These are phyloP conservation scores for Calcarius lapponicus DNA, from an alignment of 2,797 vertebrate genomes.

Conservation along the genomic window DNA sequence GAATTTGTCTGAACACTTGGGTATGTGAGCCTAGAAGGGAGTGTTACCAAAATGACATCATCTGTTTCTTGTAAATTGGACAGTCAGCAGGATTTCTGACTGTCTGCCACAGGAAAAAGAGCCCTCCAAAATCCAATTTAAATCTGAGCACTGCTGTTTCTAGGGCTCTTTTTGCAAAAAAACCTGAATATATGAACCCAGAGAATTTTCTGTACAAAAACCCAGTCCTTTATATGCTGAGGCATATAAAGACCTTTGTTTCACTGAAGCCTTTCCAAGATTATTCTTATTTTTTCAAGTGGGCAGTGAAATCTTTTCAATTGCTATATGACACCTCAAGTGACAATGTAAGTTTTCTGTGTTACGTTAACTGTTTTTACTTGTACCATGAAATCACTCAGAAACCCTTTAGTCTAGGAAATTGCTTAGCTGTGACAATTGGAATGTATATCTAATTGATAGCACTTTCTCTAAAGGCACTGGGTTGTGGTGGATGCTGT, in stretches of 20 bases:
- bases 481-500: constrained; percentile 30
- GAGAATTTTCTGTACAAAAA: neutral
- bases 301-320: constrained; percentile 42
- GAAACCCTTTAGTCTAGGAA: constrained; percentile 56
- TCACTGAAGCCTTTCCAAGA: neutral
- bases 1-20: constrained; percentile 43
- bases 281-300: constrained; percentile 37
- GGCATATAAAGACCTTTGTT: constrained; percentile 2
- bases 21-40: constrained; percentile 40
- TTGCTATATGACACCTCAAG: constrained; percentile 45
- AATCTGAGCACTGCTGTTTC: constrained; percentile 50
- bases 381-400: constrained; percentile 59
- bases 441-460: constrained; percentile 65
- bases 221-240: neutral
- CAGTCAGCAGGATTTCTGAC: constrained; percentile 69
- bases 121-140: constrained; percentile 44
- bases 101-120: constrained; percentile 45
- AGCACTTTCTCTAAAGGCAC: constrained; percentile 37
- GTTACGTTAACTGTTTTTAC: constrained; percentile 54
- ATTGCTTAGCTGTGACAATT: constrained; percentile 67
- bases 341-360: constrained; percentile 67
- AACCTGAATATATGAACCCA: neutral
- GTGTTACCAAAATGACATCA: constrained; percentile 65
- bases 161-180: constrained; percentile 34
- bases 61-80: constrained; percentile 56